Evolutionary conservation across 2,797 vertebrate species (phyloP).

Genomic region (Hoplostethus mediterraneus): DNA sequence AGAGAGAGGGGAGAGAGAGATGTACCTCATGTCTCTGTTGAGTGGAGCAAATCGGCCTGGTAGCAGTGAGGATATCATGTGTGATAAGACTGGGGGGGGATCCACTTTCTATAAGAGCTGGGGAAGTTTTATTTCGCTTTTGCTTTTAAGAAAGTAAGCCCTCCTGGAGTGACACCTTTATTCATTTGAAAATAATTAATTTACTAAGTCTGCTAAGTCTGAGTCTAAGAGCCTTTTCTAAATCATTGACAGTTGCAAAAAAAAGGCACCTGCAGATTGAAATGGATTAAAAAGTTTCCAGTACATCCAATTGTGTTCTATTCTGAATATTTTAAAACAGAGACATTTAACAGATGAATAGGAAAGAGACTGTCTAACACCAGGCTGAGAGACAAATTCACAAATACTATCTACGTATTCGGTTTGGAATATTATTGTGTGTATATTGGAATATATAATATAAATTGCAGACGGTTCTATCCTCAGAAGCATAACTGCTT

Average conservation of each 20-base stretch:
- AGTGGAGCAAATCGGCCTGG: conserved; percentile 16
- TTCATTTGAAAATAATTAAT: neutral
- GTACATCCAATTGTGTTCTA: conserved; percentile 8
- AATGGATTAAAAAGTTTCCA: neutral
- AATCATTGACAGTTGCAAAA: neutral
- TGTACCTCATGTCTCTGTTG: neutral
- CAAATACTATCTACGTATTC: too few species aligned
- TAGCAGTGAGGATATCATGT: neutral
- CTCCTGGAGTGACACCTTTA: neutral
- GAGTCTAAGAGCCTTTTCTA: neutral
- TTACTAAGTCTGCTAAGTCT: neutral
- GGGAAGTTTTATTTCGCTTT: neutral
- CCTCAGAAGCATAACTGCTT: neutral
- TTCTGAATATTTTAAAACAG: conserved; percentile 3
- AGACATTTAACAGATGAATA: conserved; percentile 1
- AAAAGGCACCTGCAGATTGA: neutral
- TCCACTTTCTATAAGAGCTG: neutral
- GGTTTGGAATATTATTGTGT: too few species aligned
- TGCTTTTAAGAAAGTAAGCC: neutral
- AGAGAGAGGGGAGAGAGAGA: conserved; percentile 7
- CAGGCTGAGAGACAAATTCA: neutral
- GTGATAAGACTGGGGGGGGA: neutral
- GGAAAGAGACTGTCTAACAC: conserved; percentile 4
- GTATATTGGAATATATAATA: too few species aligned
- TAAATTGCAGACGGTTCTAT: neutral